Conservation (phyloP, 2,888 invertebrate genomes). For the Drosophila flavopinicola region DNA sequence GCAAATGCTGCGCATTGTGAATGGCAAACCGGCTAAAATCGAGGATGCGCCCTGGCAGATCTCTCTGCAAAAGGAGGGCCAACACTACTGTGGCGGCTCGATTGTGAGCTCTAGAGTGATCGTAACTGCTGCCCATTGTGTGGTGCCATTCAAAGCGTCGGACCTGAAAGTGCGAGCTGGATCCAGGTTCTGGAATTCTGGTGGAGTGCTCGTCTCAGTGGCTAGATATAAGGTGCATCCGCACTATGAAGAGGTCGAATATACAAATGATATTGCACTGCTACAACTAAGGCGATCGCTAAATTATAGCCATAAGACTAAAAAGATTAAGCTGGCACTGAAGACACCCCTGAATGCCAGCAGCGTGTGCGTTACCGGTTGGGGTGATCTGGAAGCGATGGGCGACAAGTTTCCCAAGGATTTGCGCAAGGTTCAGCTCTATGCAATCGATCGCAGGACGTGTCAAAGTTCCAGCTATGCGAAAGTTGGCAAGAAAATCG, state of each 20-base stretch:
- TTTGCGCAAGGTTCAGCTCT: background rate
- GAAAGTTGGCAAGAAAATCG: background rate
- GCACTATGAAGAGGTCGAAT: rapidly evolving
- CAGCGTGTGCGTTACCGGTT: background rate
- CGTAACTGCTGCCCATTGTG: slow-evolving; percentile 12
- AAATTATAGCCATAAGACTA: too few species aligned
- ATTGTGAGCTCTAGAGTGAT: background rate
- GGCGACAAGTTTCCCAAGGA: rapidly evolving
- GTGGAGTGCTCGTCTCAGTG: background rate
- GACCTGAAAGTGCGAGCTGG: slow-evolving; percentile 3
- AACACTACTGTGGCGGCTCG: slow-evolving; percentile 6
- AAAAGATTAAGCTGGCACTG: background rate
- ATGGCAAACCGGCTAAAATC: background rate
- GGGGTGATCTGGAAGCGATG: background rate
- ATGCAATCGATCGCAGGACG: background rate
- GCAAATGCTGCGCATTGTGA: background rate
- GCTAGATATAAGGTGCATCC: background rate
- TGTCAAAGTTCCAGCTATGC: background rate
- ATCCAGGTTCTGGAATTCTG: background rate
- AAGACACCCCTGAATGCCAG: background rate
- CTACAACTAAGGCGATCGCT: background rate
- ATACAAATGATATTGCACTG: background rate
- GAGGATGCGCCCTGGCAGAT: background rate
- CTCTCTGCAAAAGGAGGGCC: background rate
- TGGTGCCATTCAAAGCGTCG: rapidly evolving